phyloP scores from a whole-genome alignment of 2,797 vertebrate species.

The Malurus splendens region DNA sequence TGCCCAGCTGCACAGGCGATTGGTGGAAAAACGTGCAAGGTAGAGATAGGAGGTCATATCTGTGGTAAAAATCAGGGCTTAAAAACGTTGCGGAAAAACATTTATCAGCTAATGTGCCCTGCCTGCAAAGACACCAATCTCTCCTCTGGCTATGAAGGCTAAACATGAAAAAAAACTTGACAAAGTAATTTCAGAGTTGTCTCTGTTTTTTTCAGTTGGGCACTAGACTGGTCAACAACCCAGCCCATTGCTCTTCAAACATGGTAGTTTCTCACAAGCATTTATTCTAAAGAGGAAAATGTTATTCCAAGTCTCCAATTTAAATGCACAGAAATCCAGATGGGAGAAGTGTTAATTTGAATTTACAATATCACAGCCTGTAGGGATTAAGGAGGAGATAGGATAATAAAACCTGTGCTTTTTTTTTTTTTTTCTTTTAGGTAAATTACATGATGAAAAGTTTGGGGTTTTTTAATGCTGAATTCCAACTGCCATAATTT shows the following conservation, averaged over 20 bases:
- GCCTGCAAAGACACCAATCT: not conserved
- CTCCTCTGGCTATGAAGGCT: not conserved
- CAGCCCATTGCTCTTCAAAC: not conserved
- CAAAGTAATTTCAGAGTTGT: not conserved
- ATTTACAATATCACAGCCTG: not conserved
- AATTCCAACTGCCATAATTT: not conserved
- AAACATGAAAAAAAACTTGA: not conserved
- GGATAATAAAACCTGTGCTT: not conserved
- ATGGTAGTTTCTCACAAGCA: not conserved
- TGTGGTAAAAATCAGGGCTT: not conserved
- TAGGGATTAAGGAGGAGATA: not conserved
- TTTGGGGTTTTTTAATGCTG: not conserved
- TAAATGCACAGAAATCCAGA: slow-evolving; percentile 16
- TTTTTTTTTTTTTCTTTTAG: not conserved
- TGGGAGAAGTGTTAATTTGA: slow-evolving; percentile 16
- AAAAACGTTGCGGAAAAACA: not conserved
- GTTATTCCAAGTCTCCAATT: not conserved
- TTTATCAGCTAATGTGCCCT: fast-evolving
- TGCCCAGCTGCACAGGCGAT: not conserved
- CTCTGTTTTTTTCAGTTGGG: not conserved
- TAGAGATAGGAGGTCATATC: not conserved
- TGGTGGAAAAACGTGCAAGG: not conserved
- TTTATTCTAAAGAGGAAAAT: not conserved
- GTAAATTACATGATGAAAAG: not conserved
- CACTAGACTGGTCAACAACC: not conserved